Evolutionary conservation across 2,797 vertebrate species (phyloP), one percentile per base, ranked within the genome.

Genomic region (Malacoctenus gilli): DNA sequence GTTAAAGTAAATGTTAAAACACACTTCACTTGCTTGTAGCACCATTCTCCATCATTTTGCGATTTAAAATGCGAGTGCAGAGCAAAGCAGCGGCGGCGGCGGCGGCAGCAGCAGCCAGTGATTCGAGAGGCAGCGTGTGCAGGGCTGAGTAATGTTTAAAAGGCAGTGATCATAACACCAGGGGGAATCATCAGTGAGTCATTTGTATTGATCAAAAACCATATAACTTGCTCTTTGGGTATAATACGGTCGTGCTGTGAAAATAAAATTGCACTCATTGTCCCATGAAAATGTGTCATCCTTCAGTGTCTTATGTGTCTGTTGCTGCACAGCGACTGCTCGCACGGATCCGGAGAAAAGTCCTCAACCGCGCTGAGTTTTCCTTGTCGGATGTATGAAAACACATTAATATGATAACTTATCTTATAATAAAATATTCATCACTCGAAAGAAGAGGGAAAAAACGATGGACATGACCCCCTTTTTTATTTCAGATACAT

Each of bases 1-100:
- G 48, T 50, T 56, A 56, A 68, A 65, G 16, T n/a, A 53, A 43
- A 57, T 52, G 43, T 40, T 59, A 28, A 74, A 75, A 59, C 19
- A n/a, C 7, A 22, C 31, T 47, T 49, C 2, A 0, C 18, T 18
- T 40, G 31, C 49, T 56, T 64, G 25, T 18, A 31, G 15, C 40
- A 21, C 25, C 9, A 31, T 53, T 68, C 16, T 57, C 22, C 52
- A 18, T 67, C 37, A 59, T 71, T 53, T 39, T 65, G 8, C 8
- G 39, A 18, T 28, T 40, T 37, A 19, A 59, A 63, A 59, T 8
- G 34, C 2, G 13, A 50, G 10, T 15, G 32, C 1, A 42, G 3
- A 43, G 39, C 20, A 46, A 7, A 35, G 21, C 4, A n/a, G n/a
- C n/a, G n/a, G n/a, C n/a, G n/a, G n/a, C n/a, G n/a, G n/a, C n/a